Percentiles rank a stretch among this genome's conserved stretches.
Conservation (phyloP, 2,888 invertebrate species). For the Clunio marinus region DNA sequence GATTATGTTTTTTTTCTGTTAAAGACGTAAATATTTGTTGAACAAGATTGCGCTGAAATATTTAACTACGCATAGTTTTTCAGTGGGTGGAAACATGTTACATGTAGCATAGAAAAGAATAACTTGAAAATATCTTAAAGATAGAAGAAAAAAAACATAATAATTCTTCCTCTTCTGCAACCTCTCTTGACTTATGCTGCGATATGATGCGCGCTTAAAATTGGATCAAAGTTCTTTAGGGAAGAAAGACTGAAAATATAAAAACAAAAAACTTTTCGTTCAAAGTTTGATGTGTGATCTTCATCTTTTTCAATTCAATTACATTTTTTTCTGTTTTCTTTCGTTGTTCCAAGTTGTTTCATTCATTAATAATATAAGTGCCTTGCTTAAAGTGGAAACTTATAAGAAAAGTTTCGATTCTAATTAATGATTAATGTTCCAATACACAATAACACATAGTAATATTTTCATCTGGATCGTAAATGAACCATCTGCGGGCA, state of each 20-base stretch:
- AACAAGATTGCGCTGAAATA: constrained; percentile 24
- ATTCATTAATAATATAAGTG: constrained; percentile 29
- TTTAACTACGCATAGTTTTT: constrained; percentile 33
- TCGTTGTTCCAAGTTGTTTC: constrained; percentile 21
- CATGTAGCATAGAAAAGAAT: constrained; percentile 19
- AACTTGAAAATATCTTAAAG: background rate
- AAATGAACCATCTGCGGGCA: constrained; percentile 36
- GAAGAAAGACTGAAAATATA: background rate
- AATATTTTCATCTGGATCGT: constrained; percentile 26
- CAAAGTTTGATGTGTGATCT: background rate
- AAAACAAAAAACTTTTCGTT: background rate
- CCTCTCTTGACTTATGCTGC: background rate
- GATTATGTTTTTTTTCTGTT: background rate
- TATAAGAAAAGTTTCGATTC: constrained; percentile 20
- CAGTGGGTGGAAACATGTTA: constrained; percentile 21
- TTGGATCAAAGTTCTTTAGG: constrained; percentile 29
- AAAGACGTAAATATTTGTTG: background rate
- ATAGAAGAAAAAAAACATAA: constrained; percentile 16
- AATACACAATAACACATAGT: constrained; percentile 4
- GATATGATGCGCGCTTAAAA: background rate
- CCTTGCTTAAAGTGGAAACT: background rate
- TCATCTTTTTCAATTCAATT: constrained; percentile 1
- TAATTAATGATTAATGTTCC: constrained; percentile 39
- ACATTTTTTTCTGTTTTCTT: background rate
- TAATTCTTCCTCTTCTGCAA: background rate